Evolutionary conservation across 2,888 invertebrate genomes (phyloP).

Genomic region (Portevinia maculata): DNA sequence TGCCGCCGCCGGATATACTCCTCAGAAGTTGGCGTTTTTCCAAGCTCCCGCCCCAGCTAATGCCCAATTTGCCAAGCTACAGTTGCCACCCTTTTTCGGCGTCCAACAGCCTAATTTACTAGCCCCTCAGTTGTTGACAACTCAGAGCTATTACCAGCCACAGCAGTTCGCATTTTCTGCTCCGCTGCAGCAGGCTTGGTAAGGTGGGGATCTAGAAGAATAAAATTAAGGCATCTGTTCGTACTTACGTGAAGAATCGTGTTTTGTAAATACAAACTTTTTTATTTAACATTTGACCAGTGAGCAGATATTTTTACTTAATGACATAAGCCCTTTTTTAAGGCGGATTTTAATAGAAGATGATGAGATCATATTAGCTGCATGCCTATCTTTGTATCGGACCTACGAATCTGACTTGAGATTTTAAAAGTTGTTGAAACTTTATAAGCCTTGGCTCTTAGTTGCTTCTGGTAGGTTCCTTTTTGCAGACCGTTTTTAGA

Average conservation of each 20-base stretch:
- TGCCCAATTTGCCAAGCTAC: slow-evolving; percentile 51
- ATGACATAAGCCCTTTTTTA: too few species aligned
- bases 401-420: too few species aligned
- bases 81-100: slow-evolving; percentile 37
- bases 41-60: slow-evolving; percentile 37
- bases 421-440: too few species aligned
- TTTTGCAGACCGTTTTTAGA: too few species aligned
- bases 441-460: too few species aligned
- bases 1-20: slow-evolving; percentile 47
- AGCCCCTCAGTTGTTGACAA: slow-evolving; percentile 33
- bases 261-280: not conserved
- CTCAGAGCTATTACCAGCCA: slow-evolving; percentile 58
- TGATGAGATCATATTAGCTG: too few species aligned
- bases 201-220: not conserved
- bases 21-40: slow-evolving; percentile 54
- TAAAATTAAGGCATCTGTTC: not conserved
- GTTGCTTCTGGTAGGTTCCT: too few species aligned
- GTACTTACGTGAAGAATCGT: slow-evolving; percentile 21
- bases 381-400: too few species aligned
- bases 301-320: too few species aligned
- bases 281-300: slow-evolving; percentile 1
- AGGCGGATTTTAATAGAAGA: too few species aligned
- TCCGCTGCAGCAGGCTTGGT: slow-evolving; percentile 63
- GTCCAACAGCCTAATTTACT: slow-evolving; percentile 47
- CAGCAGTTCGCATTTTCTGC: slow-evolving; percentile 60